Evolutionary conservation across 2,797 vertebrate genomes (phyloP), one percentile per base, ranked within the genome.

Genomic region (Ispidina lecontei): DNA sequence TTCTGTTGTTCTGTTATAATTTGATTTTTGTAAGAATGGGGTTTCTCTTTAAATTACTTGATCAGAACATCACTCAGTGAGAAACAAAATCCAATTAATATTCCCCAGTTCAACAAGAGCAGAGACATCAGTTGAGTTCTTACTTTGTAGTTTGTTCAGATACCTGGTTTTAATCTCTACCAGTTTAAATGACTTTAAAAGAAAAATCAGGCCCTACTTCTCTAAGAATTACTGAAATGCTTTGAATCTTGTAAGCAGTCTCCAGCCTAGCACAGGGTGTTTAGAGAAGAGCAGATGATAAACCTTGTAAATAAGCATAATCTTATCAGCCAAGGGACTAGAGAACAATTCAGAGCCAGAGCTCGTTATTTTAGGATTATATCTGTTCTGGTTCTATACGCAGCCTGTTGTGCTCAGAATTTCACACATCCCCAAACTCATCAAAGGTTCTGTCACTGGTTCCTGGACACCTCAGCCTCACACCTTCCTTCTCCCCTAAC

Each of bases 361-460:
- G 4, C 14, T 29, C 39, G 28, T 56, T 69, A n/a, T 23, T 73
- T 73, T 12, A 52, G 55, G 13, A 17, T 29, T 26, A 9, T 22
- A 33, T 12, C 44, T 64, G 6, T 19, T 25, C 73, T 23, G 19
- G 56, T 47, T 14, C 54, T 54, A 10, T 0, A 0, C 7, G 9
- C 60, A 89, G 55, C 31, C 56, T 46, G 6, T 26, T 56, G 39
- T 58, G n/a, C 51, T 79, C 5, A 1, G 56, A 37, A 51, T 44
- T 59, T 67, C 68, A 46, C 51, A 79, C 26, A 60, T 58, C 39
- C 49, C 54, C 35, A 65, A 10, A 39, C 8, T 14, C 58, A 46
- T 37, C 55, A 39, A 31, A 75, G 44, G 49, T 9, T 74, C 28
- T 21, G 6, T 41, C 11, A 1, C 14, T 16, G 33, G 0, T 54